Evolutionary conservation across 2,888 invertebrate species (phyloP), one percentile per base, ranked within the genome.

Genomic region (Pyrocoelia pectoralis): DNA sequence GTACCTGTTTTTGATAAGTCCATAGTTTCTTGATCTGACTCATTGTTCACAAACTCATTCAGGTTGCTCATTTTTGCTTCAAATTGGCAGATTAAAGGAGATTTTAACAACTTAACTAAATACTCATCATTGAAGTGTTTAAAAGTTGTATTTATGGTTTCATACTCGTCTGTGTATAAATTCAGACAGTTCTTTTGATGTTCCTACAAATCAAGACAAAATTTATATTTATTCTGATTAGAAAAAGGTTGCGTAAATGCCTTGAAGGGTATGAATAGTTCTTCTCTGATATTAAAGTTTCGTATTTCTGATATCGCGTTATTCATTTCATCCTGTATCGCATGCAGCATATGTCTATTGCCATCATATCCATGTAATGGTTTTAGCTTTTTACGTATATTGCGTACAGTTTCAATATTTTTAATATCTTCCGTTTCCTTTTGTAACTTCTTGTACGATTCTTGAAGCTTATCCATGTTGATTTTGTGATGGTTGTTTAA

Each of bases 291-390:
- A 18, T 55, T 61, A 40, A 29, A 61, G 15, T 8, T 66, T 2
- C 53, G 40, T 10, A 65, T 13, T 53, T 41, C 43, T 9, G 58
- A 14, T 18, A 68, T 33, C 43, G 54, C 52, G 38, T 67, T 49
- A 12, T 33, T 54, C 60, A 76, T 70, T 61, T 72, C 69, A 10
- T 66, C 41, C 59, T 73, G 56, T n/a, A 79, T 53, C n/a, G 72
- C 61, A 10, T 69, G 65, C 48, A 79, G 59, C 38, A 76, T 61
- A 15, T 56, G 19, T 48, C 60, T 68, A 51, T 77, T 78, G 1
- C 70, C 72, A 1, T 75, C 76, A 69, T 76, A 75, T 14, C 79
- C 79, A 63, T 75, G 70, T 19, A 77, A 58, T 1, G 76, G 70
- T 61, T 76, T 78, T 46, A 79, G 60, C 67, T 75, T 74, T 4